Evolutionary conservation across 92 coral and sea anemone genomes (phyloP).

Genomic region (Hydrozoanthus gracilis): DNA sequence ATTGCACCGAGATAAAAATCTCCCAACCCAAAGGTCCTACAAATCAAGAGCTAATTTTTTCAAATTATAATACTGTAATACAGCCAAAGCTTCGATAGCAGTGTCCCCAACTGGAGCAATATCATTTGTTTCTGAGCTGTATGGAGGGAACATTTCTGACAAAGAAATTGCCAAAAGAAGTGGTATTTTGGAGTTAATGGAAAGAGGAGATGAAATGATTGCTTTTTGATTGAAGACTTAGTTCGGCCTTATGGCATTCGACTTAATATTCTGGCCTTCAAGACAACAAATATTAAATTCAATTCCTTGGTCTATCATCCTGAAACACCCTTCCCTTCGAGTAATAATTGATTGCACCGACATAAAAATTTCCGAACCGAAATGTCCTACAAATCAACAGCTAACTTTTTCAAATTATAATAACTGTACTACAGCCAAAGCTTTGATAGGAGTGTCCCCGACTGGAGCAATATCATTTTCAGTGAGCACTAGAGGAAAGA

Average conservation of each 20-base stretch:
- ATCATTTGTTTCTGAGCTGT: conserved; percentile 49
- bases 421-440: conserved; percentile 51
- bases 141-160: conserved; percentile 54
- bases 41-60: conserved; percentile 37
- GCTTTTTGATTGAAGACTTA: conserved; percentile 50
- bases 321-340: too few species aligned
- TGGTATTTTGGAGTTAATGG: conserved; percentile 44
- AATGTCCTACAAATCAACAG: conserved; percentile 26
- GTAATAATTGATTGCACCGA: conserved; percentile 53
- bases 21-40: conserved; percentile 15
- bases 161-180: conserved; percentile 44
- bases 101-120: conserved; percentile 51
- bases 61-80: conserved; percentile 50
- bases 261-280: conserved; percentile 54
- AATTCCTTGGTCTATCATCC: too few species aligned
- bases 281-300: conserved; percentile 18
- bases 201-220: conserved; percentile 38
- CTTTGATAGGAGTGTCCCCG: conserved; percentile 38
- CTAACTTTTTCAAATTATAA: conserved; percentile 50
- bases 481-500: conserved; percentile 42
- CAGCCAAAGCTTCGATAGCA: conserved; percentile 45
- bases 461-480: conserved; percentile 52
- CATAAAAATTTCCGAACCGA: conserved; percentile 38
- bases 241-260: conserved; percentile 34
- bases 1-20: conserved; percentile 52